These are phyloP conservation scores for Noctua janthe DNA, from an alignment of 2,888 invertebrate species.

Conservation along the genomic window DNA sequence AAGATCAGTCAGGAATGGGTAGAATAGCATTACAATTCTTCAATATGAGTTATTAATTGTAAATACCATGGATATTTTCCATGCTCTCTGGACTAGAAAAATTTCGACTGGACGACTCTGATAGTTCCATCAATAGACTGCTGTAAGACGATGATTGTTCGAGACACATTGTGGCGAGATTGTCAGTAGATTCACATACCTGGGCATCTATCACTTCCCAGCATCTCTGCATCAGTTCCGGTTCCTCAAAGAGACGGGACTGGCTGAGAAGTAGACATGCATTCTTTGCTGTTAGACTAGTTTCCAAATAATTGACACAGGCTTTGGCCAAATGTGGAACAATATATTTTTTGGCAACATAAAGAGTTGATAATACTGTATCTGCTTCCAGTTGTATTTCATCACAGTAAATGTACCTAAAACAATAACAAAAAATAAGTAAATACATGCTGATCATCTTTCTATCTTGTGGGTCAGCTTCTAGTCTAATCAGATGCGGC, in stretches of 20 bases:
- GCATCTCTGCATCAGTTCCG: constrained; percentile 98
- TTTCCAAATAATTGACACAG: constrained; percentile 98
- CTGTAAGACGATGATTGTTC: constrained; percentile 86
- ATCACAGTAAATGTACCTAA: constrained; percentile 98
- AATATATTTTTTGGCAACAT: constrained; percentile 99
- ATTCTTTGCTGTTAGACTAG: constrained; percentile 98
- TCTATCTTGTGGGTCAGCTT: not conserved
- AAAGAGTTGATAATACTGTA: constrained; percentile 97
- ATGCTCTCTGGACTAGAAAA: constrained; percentile 85
- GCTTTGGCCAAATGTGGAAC: constrained; percentile 98
- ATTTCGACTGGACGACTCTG: constrained; percentile 83
- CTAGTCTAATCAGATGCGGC: not conserved
- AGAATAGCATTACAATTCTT: constrained; percentile 29
- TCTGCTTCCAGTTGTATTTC: constrained; percentile 98
- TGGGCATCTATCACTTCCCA: constrained; percentile 99
- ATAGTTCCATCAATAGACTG: constrained; percentile 85
- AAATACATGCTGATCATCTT: not conserved
- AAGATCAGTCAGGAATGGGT: constrained; percentile 48
- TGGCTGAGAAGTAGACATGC: constrained; percentile 98
- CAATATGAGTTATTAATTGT: constrained; percentile 69
- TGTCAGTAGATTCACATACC: constrained; percentile 92
- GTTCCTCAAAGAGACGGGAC: constrained; percentile 98
- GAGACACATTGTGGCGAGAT: constrained; percentile 84
- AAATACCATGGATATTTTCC: constrained; percentile 79
- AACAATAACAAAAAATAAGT: constrained; percentile 60